Evolutionary conservation across 2,113 vertebrate species (phyloP).

Genomic region (Xenotilapia leptura): DNA sequence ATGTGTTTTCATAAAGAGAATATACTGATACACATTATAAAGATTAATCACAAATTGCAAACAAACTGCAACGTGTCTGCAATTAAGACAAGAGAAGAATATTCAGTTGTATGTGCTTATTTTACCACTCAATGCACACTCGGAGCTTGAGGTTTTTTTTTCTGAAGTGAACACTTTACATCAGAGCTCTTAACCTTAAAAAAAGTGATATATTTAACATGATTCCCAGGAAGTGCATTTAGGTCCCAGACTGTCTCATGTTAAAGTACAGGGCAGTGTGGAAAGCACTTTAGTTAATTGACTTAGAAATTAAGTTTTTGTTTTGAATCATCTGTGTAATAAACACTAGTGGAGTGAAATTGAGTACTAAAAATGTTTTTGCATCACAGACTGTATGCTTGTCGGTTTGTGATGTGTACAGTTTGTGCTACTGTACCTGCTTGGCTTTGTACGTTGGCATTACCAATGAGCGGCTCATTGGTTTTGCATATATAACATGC

Average conservation of each 20-base stretch:
- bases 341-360: neutral
- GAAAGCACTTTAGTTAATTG: neutral
- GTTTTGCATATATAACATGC: neutral
- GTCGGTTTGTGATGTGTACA: neutral
- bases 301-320: neutral
- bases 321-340: neutral
- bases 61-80: neutral
- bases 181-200: neutral
- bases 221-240: neutral
- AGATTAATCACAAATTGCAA: neutral
- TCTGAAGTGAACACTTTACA: neutral
- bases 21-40: neutral
- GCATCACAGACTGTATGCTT: neutral
- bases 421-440: neutral
- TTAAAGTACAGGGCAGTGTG: neutral
- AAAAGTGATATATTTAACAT: neutral
- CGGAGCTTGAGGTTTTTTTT: neutral
- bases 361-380: neutral
- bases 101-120: neutral
- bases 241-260: neutral
- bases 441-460: neutral
- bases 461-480: neutral
- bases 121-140: neutral
- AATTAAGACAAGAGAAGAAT: neutral
- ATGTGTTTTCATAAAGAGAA: neutral